phyloP scores from a whole-genome alignment of 2,113 vertebrate species.

The Mus spicilegus region DNA sequence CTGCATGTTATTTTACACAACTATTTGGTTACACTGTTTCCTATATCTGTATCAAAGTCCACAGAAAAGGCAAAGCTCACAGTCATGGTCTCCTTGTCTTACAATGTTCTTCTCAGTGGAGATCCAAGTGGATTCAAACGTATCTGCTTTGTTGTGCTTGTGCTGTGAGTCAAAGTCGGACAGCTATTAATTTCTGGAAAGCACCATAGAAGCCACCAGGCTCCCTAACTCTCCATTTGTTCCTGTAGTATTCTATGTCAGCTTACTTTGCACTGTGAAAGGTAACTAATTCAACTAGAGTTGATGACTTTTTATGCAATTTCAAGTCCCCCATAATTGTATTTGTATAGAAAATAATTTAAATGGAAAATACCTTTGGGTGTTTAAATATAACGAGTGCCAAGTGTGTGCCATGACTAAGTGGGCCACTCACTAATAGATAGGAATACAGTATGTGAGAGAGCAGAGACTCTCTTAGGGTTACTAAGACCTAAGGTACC shows the following conservation, averaged over 20 bases:
- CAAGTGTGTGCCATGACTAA: background rate
- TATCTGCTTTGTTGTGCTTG: background rate
- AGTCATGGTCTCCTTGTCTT: slow-evolving; percentile 34
- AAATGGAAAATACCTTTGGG: slow-evolving; percentile 15
- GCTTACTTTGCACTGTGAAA: background rate
- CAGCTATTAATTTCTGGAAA: slow-evolving; percentile 54
- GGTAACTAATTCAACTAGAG: background rate
- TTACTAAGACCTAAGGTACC: slow-evolving; percentile 28
- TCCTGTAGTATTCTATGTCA: background rate
- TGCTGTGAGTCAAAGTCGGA: slow-evolving; percentile 37
- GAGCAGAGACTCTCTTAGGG: slow-evolving; percentile 26
- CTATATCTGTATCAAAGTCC: background rate
- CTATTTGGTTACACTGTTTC: background rate
- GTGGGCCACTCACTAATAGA: background rate
- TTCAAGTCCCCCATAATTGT: background rate
- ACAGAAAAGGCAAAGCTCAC: slow-evolving; percentile 34
- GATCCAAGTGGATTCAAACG: slow-evolving; percentile 6
- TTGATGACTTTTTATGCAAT: slow-evolving; percentile 26
- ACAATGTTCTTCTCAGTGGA: background rate
- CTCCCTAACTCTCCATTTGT: background rate
- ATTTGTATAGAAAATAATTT: slow-evolving; percentile 43
- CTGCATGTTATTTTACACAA: background rate
- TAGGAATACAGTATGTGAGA: background rate
- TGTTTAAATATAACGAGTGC: slow-evolving; percentile 33
- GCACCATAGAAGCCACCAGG: background rate